These are phyloP conservation scores for Cyrtonyx montezumae DNA, from an alignment of 2,113 vertebrate genomes.

Conservation along the genomic window DNA sequence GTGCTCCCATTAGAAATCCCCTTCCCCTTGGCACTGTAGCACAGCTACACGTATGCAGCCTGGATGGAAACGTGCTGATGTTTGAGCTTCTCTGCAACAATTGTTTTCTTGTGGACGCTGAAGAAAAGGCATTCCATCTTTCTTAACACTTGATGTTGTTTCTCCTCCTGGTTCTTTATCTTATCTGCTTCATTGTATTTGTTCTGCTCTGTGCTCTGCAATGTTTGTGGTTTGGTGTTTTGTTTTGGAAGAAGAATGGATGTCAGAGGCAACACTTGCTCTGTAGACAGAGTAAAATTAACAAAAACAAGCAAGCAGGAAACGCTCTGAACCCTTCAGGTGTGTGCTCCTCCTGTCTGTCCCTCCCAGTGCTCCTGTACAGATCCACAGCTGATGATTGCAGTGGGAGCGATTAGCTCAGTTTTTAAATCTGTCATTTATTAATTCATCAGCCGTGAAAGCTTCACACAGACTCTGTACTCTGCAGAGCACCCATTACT, in stretches of 20 bases:
- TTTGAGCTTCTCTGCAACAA: not conserved
- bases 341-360: not conserved
- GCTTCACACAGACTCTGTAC: fast-evolving
- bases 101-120: not conserved
- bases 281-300: not conserved
- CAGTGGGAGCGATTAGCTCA: fast-evolving
- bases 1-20: not conserved
- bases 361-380: not conserved
- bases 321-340: no score
- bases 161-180: not conserved
- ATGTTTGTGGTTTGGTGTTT: no score
- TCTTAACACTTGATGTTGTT: not conserved
- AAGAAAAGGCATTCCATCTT: not conserved
- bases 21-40: not conserved
- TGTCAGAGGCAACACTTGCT: not conserved
- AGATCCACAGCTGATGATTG: not conserved
- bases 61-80: fast-evolving
- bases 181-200: not conserved
- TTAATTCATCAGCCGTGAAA: fast-evolving
- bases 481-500: no score
- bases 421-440: not conserved
- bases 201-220: not conserved
- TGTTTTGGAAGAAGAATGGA: not conserved
- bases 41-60: not conserved
- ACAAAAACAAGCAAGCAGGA: not conserved